phyloP scores from a whole-genome alignment of 2,113 vertebrate genomes.

The Chaenocephalus aceratus region DNA sequence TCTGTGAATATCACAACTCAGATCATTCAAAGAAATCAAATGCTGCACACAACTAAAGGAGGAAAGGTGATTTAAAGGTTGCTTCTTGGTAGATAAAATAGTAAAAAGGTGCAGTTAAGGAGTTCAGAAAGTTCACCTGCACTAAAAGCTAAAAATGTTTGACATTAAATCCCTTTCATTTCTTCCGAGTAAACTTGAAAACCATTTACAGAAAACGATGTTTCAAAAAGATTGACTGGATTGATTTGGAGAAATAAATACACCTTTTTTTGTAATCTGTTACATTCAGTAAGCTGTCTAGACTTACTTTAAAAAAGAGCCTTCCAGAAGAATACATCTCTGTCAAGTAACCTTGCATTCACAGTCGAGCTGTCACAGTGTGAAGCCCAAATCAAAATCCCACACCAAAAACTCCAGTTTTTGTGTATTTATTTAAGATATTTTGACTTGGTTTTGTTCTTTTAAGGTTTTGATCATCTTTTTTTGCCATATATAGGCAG shows the following conservation, averaged over 20 bases:
- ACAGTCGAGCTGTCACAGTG: neutral
- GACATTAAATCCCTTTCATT: neutral
- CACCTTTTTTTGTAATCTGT: neutral
- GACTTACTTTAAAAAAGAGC: neutral
- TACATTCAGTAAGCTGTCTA: neutral
- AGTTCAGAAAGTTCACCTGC: neutral
- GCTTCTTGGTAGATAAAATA: no score
- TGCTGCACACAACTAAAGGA: no score
- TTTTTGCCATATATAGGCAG: neutral
- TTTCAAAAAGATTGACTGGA: neutral
- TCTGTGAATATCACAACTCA: no score
- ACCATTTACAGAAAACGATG: neutral
- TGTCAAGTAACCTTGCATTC: neutral
- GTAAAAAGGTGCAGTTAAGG: neutral
- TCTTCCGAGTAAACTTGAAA: neutral
- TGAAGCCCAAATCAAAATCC: neutral
- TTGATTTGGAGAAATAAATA: neutral
- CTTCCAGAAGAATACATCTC: neutral
- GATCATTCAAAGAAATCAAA: no score
- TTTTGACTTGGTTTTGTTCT: no score
- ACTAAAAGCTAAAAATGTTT: neutral
- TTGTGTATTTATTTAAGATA: neutral
- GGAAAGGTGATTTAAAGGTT: no score
- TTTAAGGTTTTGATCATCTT: conserved; percentile 9
- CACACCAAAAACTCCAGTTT: neutral